Evolutionary conservation across 2,888 invertebrate genomes (phyloP).

Genomic region (Apoda limacodes): DNA sequence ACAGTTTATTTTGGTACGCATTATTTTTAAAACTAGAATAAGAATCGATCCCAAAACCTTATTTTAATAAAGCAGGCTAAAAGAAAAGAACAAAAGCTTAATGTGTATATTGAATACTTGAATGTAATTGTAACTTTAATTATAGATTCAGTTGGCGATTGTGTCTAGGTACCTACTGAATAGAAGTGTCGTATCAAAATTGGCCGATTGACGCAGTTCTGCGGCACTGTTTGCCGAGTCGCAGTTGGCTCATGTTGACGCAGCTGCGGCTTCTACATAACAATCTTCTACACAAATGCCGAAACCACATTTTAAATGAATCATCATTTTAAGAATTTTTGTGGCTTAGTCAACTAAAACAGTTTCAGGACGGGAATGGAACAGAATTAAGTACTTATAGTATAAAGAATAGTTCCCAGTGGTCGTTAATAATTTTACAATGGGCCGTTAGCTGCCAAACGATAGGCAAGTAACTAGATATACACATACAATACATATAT

Average conservation of each 20-base stretch:
- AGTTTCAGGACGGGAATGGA: not conserved
- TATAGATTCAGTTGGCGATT: too few species aligned
- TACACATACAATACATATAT: too few species aligned
- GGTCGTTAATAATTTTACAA: constrained; percentile 29
- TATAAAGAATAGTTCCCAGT: constrained; percentile 5
- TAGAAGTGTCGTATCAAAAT: constrained; percentile 38
- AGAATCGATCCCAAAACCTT: too few species aligned
- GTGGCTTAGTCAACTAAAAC: not conserved
- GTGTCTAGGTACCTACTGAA: too few species aligned
- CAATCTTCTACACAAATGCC: not conserved
- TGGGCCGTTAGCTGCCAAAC: constrained; percentile 33
- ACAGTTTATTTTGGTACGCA: too few species aligned
- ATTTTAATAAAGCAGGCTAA: too few species aligned
- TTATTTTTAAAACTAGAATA: too few species aligned
- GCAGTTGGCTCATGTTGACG: constrained; percentile 37
- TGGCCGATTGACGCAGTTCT: constrained; percentile 54
- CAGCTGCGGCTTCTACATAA: constrained; percentile 30
- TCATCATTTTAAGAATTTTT: constrained; percentile 28
- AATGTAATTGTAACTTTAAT: too few species aligned
- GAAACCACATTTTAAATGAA: constrained; percentile 23
- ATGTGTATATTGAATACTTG: too few species aligned
- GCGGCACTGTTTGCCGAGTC: constrained; percentile 26
- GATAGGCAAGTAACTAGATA: too few species aligned
- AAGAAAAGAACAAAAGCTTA: too few species aligned
- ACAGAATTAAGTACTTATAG: too few species aligned